A percentile compares a stretch with the other conserved stretches of the same genome.
Evolutionary conservation across 2,888 invertebrate genomes (phyloP).

Genomic region (Caenorhabditis panamensis): DNA sequence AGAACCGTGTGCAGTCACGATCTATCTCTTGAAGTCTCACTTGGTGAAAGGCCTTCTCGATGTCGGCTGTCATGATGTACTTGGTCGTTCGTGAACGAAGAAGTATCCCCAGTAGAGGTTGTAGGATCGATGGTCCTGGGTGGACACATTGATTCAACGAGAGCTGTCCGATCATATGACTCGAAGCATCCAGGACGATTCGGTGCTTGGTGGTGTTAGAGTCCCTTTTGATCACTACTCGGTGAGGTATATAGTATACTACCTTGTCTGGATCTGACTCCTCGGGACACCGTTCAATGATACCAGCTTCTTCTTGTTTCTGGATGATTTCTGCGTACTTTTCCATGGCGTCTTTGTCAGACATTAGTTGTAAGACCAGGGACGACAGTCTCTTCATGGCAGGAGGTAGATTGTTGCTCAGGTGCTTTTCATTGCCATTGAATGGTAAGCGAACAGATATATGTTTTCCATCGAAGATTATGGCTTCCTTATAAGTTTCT

Average conservation of each 20-base stretch:
- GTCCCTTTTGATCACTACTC: constrained; percentile 45
- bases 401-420: neutral
- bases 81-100: constrained; percentile 36
- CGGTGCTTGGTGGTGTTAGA: constrained; percentile 52
- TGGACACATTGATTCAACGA: constrained; percentile 62
- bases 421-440: neutral
- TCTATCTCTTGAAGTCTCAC: constrained; percentile 57
- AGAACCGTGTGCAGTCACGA: constrained; percentile 61
- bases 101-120: constrained; percentile 45
- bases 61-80: constrained; percentile 57
- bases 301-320: constrained; percentile 1
- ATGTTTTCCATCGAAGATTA: neutral
- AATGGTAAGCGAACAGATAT: neutral
- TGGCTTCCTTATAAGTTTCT: neutral
- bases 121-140: constrained; percentile 50
- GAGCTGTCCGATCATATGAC: constrained; percentile 22
- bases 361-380: neutral
- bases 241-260: constrained; percentile 61
- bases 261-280: neutral
- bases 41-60: constrained; percentile 72
- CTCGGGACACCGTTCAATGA: constrained; percentile 29
- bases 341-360: neutral
- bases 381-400: neutral
- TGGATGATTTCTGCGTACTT: neutral
- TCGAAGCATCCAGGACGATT: constrained; percentile 63